These are phyloP conservation scores for Nansenia antarctica DNA, from an alignment of 2,113 vertebrate genomes.

Conservation along the genomic window DNA sequence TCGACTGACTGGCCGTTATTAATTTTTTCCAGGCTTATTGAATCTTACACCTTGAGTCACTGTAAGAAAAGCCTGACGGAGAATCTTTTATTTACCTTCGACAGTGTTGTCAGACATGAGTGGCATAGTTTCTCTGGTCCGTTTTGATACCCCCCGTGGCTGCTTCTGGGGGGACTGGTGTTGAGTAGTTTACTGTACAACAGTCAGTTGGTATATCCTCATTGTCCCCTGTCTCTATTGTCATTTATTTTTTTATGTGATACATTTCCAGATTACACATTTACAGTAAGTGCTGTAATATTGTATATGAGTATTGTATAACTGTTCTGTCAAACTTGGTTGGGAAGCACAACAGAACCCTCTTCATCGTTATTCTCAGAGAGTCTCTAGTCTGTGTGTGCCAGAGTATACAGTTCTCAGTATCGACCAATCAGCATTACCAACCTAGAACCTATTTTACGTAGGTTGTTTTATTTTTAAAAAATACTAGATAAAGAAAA, in stretches of 20 bases:
- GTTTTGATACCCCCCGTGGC: slow-evolving; percentile 37
- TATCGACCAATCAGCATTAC: slow-evolving; percentile 42
- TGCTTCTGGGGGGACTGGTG: slow-evolving; percentile 44
- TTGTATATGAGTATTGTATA: slow-evolving; percentile 31
- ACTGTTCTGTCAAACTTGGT: slow-evolving; percentile 37
- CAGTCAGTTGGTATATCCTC: slow-evolving; percentile 28
- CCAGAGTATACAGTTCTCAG: slow-evolving; percentile 41
- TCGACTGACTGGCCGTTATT: slow-evolving; percentile 29
- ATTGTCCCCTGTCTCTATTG: slow-evolving; percentile 12
- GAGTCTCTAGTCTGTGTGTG: slow-evolving; percentile 27
- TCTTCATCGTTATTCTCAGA: slow-evolving; percentile 23
- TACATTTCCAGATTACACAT: slow-evolving; percentile 26
- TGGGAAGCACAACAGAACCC: slow-evolving; percentile 30
- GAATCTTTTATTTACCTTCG: slow-evolving; percentile 11
- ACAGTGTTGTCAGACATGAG: slow-evolving; percentile 31
- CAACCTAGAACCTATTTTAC: background rate
- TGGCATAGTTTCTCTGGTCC: slow-evolving; percentile 29
- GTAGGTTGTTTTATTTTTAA: background rate
- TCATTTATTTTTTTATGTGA: slow-evolving; percentile 37
- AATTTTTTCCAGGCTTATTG: slow-evolving; percentile 8
- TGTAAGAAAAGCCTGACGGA: slow-evolving; percentile 24
- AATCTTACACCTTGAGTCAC: slow-evolving; percentile 42
- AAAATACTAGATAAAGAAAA: background rate
- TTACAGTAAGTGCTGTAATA: slow-evolving; percentile 40
- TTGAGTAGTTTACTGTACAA: slow-evolving; percentile 35